phyloP scores from a whole-genome alignment of 2,113 vertebrate genomes.

The Pollimyrus isidori region DNA sequence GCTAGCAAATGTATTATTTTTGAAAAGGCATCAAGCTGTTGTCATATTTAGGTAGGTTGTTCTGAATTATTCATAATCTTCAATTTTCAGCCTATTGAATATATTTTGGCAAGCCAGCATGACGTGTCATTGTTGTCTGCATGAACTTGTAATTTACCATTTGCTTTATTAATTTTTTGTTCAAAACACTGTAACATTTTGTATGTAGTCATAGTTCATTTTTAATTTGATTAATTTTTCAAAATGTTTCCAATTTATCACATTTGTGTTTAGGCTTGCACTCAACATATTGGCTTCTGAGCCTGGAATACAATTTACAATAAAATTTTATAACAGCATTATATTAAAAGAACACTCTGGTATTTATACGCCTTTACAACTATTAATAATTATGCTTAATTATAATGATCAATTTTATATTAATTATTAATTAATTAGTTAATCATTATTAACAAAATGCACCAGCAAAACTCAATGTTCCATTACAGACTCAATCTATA shows the following conservation, averaged over 20 bases:
- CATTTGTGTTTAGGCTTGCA: not conserved
- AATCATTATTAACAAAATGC: not conserved
- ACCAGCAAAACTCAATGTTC: not conserved
- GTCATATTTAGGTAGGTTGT: slow-evolving; percentile 42
- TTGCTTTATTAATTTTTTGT: not conserved
- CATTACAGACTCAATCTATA: not conserved
- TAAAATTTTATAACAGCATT: not conserved
- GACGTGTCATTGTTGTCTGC: not conserved
- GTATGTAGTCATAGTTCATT: not conserved
- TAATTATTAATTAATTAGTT: not conserved
- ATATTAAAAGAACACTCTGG: not conserved
- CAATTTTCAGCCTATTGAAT: not conserved
- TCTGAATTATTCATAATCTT: slow-evolving; percentile 33
- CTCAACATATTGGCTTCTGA: not conserved
- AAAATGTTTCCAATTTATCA: not conserved
- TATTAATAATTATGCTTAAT: not conserved
- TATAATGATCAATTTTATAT: no score
- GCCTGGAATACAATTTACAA: not conserved
- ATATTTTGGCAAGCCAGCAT: not conserved
- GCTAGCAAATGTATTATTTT: slow-evolving; percentile 80
- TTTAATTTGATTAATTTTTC: not conserved
- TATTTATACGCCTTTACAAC: not conserved
- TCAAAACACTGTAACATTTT: not conserved
- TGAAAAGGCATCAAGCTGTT: slow-evolving; percentile 67
- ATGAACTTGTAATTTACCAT: not conserved